phyloP scores from a whole-genome alignment of 1,140 invertebrate species.

The Pseudachorutes palmiensis region DNA sequence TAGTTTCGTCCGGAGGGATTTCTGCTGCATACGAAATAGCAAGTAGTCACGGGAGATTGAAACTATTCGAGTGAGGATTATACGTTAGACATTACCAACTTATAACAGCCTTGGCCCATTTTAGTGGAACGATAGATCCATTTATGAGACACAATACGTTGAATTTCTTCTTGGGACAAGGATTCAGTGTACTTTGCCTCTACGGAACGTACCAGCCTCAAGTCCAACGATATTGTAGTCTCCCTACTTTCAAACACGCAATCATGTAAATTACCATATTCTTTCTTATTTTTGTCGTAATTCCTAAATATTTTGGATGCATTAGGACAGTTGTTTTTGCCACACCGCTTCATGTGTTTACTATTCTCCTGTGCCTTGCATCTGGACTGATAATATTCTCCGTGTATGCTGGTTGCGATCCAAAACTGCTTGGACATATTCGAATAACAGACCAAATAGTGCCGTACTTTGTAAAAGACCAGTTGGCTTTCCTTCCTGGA shows the following conservation, averaged over 20 bases:
- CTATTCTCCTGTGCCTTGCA: constrained; percentile 24
- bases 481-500: constrained; percentile 38
- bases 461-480: constrained; percentile 40
- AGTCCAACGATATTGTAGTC: constrained; percentile 46
- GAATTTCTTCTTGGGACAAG: constrained; percentile 46
- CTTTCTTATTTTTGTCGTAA: too few relatives aligned
- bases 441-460: constrained; percentile 40
- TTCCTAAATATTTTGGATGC: too few relatives aligned
- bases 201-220: constrained; percentile 50
- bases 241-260: constrained; percentile 28
- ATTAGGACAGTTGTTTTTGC: too few relatives aligned
- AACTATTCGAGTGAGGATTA: constrained; percentile 29
- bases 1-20: constrained; percentile 18
- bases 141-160: constrained; percentile 47
- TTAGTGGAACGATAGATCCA: constrained; percentile 46
- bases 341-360: constrained; percentile 18
- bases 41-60: neutral
- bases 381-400: constrained; percentile 38
- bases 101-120: neutral
- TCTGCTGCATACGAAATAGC: constrained; percentile 15
- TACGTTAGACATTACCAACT: neutral
- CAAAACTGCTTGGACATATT: constrained; percentile 37
- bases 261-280: constrained; percentile 17
- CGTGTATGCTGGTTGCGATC: constrained; percentile 40
- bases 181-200: constrained; percentile 48